Conservation (phyloP, 2,888 invertebrate genomes). For the Ganaspis brasiliensis region DNA sequence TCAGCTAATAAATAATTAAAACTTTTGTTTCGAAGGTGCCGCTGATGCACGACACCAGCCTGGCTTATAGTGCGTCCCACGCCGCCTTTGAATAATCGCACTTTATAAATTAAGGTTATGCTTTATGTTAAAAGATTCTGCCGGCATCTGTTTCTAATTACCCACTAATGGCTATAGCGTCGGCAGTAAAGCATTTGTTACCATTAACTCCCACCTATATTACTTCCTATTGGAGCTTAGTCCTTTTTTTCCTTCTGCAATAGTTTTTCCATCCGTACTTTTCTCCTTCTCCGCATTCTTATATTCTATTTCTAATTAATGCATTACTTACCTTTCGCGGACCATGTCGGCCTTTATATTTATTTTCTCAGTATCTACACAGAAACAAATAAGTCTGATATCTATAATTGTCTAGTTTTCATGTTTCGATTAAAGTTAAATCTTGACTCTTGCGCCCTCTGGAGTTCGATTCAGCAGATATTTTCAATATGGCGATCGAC, state of each 20-base stretch:
- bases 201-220: conserved; percentile 55
- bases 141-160: conserved; percentile 81
- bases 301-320: neutral
- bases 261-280: neutral
- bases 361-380: too few species aligned
- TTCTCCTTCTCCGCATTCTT: neutral
- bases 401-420: too few species aligned
- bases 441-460: too few species aligned
- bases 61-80: conserved; percentile 68
- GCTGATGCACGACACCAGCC: conserved; percentile 75
- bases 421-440: too few species aligned
- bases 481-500: too few species aligned
- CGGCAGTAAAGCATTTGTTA: conserved; percentile 43
- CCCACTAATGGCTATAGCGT: conserved; percentile 79
- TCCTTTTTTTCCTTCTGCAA: neutral
- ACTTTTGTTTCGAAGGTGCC: conserved; percentile 79
- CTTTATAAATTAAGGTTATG: conserved; percentile 81
- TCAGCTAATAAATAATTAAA: conserved; percentile 80
- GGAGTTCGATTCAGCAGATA: too few species aligned
- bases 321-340: too few species aligned
- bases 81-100: conserved; percentile 78
- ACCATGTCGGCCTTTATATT: too few species aligned
- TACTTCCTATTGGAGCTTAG: neutral
- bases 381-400: too few species aligned
- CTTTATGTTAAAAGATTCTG: conserved; percentile 80